Evolutionary conservation across 1,140 invertebrate species (phyloP).

Genomic region (Galendromus occidentalis): DNA sequence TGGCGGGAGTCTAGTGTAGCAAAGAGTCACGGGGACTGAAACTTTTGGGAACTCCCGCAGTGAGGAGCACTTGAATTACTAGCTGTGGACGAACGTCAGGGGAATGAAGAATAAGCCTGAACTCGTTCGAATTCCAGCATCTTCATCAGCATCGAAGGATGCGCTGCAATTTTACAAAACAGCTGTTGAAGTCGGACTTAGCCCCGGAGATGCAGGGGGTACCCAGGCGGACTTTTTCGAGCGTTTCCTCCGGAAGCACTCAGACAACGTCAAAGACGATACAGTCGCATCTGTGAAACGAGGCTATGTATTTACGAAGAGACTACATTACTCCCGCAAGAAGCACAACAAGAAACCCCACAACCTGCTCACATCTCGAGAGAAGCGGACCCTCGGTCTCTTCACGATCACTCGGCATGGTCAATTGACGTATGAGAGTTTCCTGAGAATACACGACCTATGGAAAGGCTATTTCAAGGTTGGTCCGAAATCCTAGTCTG

Average conservation of each 20-base stretch:
- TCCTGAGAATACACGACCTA: not conserved
- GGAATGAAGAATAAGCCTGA: no score
- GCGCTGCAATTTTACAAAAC: not conserved
- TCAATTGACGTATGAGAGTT: not conserved
- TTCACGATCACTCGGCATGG: not conserved
- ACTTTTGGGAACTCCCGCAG: no score
- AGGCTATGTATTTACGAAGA: not conserved
- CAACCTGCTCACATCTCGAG: not conserved
- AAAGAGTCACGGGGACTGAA: no score
- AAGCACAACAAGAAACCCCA: not conserved
- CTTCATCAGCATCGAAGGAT: not conserved
- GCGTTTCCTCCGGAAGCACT: not conserved
- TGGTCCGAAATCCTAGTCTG: not conserved
- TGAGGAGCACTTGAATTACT: no score
- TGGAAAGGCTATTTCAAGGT: constrained; percentile 6
- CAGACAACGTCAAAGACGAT: not conserved
- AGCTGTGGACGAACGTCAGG: no score
- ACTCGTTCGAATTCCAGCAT: not conserved
- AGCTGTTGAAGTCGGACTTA: not conserved
- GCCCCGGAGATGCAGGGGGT: not conserved
- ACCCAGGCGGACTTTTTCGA: constrained; percentile 3
- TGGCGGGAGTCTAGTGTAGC: no score
- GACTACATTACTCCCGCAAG: not conserved
- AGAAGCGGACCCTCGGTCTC: not conserved
- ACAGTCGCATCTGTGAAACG: not conserved